phyloP scores from a whole-genome alignment of 2,797 vertebrate genomes.

The Neoniphon sammara region DNA sequence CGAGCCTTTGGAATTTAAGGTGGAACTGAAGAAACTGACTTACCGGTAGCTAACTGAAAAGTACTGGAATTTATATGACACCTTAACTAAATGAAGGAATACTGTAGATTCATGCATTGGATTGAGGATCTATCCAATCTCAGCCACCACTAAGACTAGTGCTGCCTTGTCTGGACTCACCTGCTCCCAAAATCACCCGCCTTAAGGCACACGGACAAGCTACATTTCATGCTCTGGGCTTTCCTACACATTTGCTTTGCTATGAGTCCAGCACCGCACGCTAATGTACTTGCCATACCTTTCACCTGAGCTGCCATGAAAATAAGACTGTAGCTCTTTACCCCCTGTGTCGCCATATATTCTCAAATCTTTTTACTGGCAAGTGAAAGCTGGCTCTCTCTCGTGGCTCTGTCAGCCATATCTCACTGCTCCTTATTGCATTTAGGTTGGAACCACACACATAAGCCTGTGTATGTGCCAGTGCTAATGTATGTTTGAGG shows the following conservation, averaged over 20 bases:
- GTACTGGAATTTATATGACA: slow-evolving; percentile 26
- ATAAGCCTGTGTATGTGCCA: slow-evolving; percentile 64
- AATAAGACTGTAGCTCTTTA: slow-evolving; percentile 36
- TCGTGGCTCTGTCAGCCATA: slow-evolving; percentile 52
- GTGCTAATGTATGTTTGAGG: slow-evolving; percentile 74
- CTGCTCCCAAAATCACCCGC: neutral
- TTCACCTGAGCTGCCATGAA: slow-evolving; percentile 43
- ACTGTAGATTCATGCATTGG: slow-evolving; percentile 53
- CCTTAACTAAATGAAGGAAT: slow-evolving; percentile 46
- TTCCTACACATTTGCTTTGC: neutral
- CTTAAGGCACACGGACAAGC: neutral
- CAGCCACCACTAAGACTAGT: slow-evolving; percentile 50
- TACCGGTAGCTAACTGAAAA: slow-evolving; percentile 29
- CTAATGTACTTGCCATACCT: slow-evolving; percentile 13
- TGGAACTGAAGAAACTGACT: slow-evolving; percentile 48
- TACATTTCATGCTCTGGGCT: neutral
- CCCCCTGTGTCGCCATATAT: slow-evolving; percentile 30
- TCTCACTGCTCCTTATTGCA: slow-evolving; percentile 66
- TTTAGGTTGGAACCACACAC: slow-evolving; percentile 61
- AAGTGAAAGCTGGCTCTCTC: slow-evolving; percentile 36
- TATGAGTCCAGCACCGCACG: too few species aligned
- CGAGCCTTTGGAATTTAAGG: slow-evolving; percentile 55
- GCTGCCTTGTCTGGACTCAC: neutral
- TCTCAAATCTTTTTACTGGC: slow-evolving; percentile 54
- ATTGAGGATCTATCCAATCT: slow-evolving; percentile 54